Percentiles rank a stretch among this genome's conserved stretches.
Conservation (phyloP, 2,797 vertebrate species). For the Pangasius krempfi region DNA sequence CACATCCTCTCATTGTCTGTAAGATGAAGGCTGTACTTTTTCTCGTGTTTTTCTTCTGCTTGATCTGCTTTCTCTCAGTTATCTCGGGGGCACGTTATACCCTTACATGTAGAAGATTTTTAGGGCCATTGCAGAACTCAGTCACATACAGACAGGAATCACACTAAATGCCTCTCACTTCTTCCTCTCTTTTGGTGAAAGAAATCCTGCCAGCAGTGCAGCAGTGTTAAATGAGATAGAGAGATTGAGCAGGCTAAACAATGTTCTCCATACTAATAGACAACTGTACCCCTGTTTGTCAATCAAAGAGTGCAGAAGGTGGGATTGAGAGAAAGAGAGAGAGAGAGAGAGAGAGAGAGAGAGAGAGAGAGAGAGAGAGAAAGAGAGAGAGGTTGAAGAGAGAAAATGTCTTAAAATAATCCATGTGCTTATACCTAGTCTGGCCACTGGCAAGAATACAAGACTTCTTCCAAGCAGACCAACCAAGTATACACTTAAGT, state of each 20-base stretch:
- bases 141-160: neutral
- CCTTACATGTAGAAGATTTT: neutral
- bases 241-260: neutral
- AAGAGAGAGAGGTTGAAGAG: neutral
- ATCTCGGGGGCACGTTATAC: neutral
- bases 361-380: slow-evolving; percentile 6
- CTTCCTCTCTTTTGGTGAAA: slow-evolving; percentile 10
- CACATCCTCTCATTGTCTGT: neutral
- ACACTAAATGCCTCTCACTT: slow-evolving; percentile 12
- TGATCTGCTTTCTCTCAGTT: slow-evolving; percentile 14
- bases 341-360: neutral
- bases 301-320: neutral
- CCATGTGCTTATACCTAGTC: slow-evolving; percentile 33
- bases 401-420: slow-evolving; percentile 33
- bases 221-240: slow-evolving; percentile 17
- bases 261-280: slow-evolving; percentile 4
- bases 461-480: slow-evolving; percentile 53
- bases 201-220: slow-evolving; percentile 8
- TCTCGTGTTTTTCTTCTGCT: neutral
- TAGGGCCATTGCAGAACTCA: neutral
- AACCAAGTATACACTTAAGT: slow-evolving; percentile 57
- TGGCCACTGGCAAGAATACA: slow-evolving; percentile 60
- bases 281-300: slow-evolving; percentile 12
- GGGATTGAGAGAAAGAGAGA: slow-evolving; percentile 13
- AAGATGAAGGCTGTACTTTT: neutral